These are phyloP conservation scores for Microplitis manilae DNA, from an alignment of 2,888 invertebrate genomes.

Conservation along the genomic window DNA sequence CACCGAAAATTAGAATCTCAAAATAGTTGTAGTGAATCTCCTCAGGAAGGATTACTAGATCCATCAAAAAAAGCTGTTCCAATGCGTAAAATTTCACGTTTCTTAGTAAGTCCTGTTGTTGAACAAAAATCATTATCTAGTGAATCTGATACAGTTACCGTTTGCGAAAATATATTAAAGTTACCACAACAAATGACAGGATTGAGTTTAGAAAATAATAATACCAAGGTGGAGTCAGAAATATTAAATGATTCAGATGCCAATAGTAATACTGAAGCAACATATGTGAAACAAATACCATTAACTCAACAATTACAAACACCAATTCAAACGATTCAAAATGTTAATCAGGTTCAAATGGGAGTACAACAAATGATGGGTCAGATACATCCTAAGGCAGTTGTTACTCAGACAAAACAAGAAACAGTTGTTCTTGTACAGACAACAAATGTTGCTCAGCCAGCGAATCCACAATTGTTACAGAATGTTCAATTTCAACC, in stretches of 20 bases:
- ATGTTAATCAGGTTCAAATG: conserved; percentile 49
- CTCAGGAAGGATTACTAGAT: conserved; percentile 50
- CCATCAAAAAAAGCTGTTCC: conserved; percentile 65
- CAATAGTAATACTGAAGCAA: conserved; percentile 22
- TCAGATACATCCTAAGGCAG: conserved; percentile 45
- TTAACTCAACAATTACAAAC: conserved; percentile 48
- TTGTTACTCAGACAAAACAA: conserved; percentile 51
- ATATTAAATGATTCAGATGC: background rate
- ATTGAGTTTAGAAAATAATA: conserved; percentile 14
- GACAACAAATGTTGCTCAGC: conserved; percentile 42
- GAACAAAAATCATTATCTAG: conserved; percentile 73
- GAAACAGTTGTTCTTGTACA: conserved; percentile 51
- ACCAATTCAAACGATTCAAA: conserved; percentile 48
- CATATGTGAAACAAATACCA: conserved; percentile 39
- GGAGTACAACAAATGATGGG: conserved; percentile 38
- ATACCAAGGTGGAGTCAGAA: background rate
- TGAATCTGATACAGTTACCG: conserved; percentile 34
- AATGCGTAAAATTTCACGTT: conserved; percentile 83
- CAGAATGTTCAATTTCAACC: conserved; percentile 49
- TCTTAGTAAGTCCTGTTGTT: conserved; percentile 86
- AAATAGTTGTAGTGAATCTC: conserved; percentile 40
- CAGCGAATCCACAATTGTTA: conserved; percentile 30
- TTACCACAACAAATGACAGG: conserved; percentile 13
- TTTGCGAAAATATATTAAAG: conserved; percentile 20
- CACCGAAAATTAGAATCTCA: conserved; percentile 49